Base-by-base conservation (phyloP, 2,888 invertebrate species). In the Pterostichus niger region DNA sequence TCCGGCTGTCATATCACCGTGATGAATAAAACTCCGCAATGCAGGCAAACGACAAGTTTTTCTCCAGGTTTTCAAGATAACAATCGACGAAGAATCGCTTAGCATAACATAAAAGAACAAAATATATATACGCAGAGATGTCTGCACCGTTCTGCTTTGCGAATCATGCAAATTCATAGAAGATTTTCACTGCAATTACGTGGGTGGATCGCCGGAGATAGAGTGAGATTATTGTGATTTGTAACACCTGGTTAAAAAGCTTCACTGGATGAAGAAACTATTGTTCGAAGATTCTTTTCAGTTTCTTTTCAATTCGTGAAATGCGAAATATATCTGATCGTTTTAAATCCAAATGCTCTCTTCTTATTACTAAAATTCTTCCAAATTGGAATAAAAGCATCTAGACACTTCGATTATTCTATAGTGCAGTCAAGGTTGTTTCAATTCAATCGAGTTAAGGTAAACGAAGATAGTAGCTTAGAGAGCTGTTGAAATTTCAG, bases 31-130 rank as follows among this genome's bases (percentile, higher is more conserved):
- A 76, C 52, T 13, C 52, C 56, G 76, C 76, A 76, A 31, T 76
- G 76, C 76, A 76, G 76, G 54, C 76, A 76, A 76, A 56, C 13
- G 76, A 76, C 68, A 71, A 71, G 68, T 71, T 71, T 71, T 71
- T 71, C 44, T 71, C 44, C 40, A 13, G n/a, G 59, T 59, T 59
- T 59, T 59, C 68, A n/a, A 75, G 75, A 75, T 75, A 75, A 75
- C 54, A 54, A 75, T 73, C 46, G 44, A 7, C 7, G n/a, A 73
- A 17, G 73, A 73, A 73, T 33, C 52, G 54, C 52, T 49, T 49
- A 75, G 75, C 75, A 54, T 52, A 52, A 52, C 49, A 75, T 54
- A 54, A 52, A 75, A 52, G 33, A 52, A 75, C 31, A 49, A 54
- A 52, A 52, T 49, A 31, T 75, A 17, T 71, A 44, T 46, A 44